Evolutionary conservation across 2,113 vertebrate species (phyloP), one percentile per base, ranked within the genome.

Genomic region (Hemibates koningsi): DNA sequence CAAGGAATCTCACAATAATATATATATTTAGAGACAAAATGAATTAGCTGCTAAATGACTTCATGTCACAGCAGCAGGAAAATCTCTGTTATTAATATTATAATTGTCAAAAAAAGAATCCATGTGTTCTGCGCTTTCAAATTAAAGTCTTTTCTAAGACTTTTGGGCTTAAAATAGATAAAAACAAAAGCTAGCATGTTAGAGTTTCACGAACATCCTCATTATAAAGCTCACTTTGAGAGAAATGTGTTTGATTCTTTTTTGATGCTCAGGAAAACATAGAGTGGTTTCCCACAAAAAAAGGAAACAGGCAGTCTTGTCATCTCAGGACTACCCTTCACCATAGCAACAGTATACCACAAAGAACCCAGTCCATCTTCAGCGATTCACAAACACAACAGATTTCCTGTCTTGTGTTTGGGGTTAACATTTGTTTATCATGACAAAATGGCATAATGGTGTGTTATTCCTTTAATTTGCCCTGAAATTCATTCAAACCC

Each of bases 311-410:
- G 48, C 32, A 81, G 54, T 41, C 38, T 17, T 61, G 76, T 88
- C 81, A 84, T 88, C 56, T 84, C 27, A 85, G 91, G 88, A 86
- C 54, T 41, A 5, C 82, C 79, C 34, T 27, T 90, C 48, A 14
- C 93, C 68, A 92, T 90, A 84, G 93, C 78, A 92, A 93, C 91
- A 89, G 78, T 43, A 38, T 6, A 38, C 63, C 54, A 81, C 21
- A 81, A 41, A 34, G 80, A 83, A 13, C 88, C 80, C 68, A 38
- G 45, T 56, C 78, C 38, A 48, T 61, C 86, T 73, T 27, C 38
- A 29, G 34, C 5, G 19, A 53, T 68, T 83, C 29, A 48, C 48
- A 16, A 76, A 52, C 63, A 66, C 19, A 73, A 76, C 2, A 59
- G 43, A 48, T 14, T 24, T 43, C 57, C 3, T 9, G 50, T 54